Base-by-base conservation (phyloP, 2,888 invertebrate species). In the Perithous albicinctus region DNA sequence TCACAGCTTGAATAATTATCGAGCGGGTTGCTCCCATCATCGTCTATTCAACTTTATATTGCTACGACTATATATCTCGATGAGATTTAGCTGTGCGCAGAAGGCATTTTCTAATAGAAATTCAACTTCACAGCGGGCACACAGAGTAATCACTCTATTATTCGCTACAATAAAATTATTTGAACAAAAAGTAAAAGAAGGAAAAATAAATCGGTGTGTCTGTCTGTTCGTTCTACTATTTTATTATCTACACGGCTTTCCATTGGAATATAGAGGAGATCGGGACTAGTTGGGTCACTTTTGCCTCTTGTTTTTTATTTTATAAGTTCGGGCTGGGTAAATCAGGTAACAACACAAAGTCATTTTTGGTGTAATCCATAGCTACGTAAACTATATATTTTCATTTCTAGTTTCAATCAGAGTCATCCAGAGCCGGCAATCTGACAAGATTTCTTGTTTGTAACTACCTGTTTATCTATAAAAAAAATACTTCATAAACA, bases 1-100 rank as follows among this genome's bases (percentile, higher is more conserved):
- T 66, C 66, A 48, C 48, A 48, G 66, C 66, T 48, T 48, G 66
- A 66, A 66, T 66, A 66, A 66, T 66, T 48, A 48, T 66, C 48
- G 32, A 46, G n/a, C 66, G 29, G 10, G 32, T 48, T 29, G 18
- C 18, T 66, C 32, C 48, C 48, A 66, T 66, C 32, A 48, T 66
- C 46, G 48, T 29, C 48, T 18, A 66, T 66, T 32, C 66, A 29
- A 18, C 3, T 18, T 48, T 12, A 10, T 18, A 43, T 5, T n/a
- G n/a, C 66, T 29, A 59, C 48, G 29, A 29, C 15, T 15, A 18
- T 18, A 18, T 32, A 15, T 48, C 48, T 32, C 26, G 46, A 48
- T 29, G 29, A 66, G 20, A 18, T 59, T 32, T 15, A 38, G 20
- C 46, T 26, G n/a, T 26, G 10, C 54, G 26, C 26, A 26, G 10